Evolutionary conservation across 2,113 vertebrate genomes (phyloP), one percentile per base, ranked within the genome.

Genomic region (Brienomyrus longianalis): DNA sequence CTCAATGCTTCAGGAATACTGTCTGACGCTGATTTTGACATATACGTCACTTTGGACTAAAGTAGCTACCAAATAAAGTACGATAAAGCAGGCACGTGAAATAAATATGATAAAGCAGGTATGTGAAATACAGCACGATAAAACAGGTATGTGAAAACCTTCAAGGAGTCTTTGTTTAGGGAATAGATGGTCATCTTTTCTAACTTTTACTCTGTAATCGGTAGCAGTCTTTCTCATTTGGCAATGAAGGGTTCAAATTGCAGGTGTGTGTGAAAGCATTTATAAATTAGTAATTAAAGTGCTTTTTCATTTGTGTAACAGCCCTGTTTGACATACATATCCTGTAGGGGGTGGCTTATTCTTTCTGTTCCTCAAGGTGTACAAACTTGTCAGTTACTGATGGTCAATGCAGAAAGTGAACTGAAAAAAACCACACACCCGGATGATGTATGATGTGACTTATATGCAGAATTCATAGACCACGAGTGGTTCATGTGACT

Each of bases 401-500:
- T 27, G n/a, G 35, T 87, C 50, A 19, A 39, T 0, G 9, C 19
- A 43, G 31, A 59, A 70, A 88, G 56, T 2, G 35, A 88, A 66
- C 56, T 66, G 43, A 84, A 84, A 45, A 45, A 84, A 48, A 48
- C 7, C 5, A 21, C 83, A 84, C 5, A 48, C 45, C 45, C 9
- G 23, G 19, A 23, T 9, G 39, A 84, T 56, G 27, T 35, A 35
- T 51, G 50, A 27, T 80, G 66, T 52, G 88, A 84, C 54, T 52
- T 48, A 77, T 35, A 47, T 47, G 21, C 31, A 56, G 35, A 89
- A 62, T 45, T 59, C 27, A 39, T 15, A 66, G 35, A 45, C 52
- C 43, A 84, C 89, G 83, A 48, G 51, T 45, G 31, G 23, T 89
- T 89, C 88, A 84, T 59, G 88, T 89, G 88, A 89, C 77, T 83